phyloP scores from a whole-genome alignment of 2,888 invertebrate species.

The Malachius bipustulatus region DNA sequence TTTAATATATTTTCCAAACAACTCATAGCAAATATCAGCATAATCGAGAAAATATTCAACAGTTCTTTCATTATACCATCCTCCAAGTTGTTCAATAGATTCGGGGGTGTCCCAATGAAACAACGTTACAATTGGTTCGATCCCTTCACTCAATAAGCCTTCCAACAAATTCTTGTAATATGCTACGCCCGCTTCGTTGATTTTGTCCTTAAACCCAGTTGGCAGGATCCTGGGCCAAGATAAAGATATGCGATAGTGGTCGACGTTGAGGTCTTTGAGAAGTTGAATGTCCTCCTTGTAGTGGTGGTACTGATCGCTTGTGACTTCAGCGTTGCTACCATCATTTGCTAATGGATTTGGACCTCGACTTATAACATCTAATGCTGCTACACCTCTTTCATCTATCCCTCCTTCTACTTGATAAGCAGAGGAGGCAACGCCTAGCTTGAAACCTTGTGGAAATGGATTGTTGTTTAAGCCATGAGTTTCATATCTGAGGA shows the following conservation, averaged over 20 bases:
- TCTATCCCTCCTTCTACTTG: constrained; percentile 28
- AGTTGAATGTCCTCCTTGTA: constrained; percentile 49
- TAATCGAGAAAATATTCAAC: constrained; percentile 35
- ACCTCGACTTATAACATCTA: background rate
- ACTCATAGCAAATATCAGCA: constrained; percentile 39
- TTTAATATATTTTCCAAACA: constrained; percentile 33
- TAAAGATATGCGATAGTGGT: constrained; percentile 39
- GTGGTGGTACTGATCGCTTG: constrained; percentile 55
- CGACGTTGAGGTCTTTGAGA: constrained; percentile 43
- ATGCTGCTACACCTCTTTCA: constrained; percentile 16
- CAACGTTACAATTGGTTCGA: constrained; percentile 38
- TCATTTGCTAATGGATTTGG: constrained; percentile 28
- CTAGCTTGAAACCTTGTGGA: constrained; percentile 19
- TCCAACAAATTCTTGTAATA: constrained; percentile 66
- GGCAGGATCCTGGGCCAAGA: constrained; percentile 39
- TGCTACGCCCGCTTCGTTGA: constrained; percentile 55
- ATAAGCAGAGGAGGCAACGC: constrained; percentile 27
- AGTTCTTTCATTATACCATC: constrained; percentile 28
- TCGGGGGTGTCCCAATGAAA: constrained; percentile 31
- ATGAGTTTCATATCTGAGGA: too few species aligned
- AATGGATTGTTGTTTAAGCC: constrained; percentile 3
- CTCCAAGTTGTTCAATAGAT: constrained; percentile 40
- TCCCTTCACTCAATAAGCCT: constrained; percentile 46
- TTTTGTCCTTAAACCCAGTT: constrained; percentile 45
- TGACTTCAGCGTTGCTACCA: constrained; percentile 45